phyloP scores from a whole-genome alignment of 2,888 invertebrate species.

The Brachyptera putata region DNA sequence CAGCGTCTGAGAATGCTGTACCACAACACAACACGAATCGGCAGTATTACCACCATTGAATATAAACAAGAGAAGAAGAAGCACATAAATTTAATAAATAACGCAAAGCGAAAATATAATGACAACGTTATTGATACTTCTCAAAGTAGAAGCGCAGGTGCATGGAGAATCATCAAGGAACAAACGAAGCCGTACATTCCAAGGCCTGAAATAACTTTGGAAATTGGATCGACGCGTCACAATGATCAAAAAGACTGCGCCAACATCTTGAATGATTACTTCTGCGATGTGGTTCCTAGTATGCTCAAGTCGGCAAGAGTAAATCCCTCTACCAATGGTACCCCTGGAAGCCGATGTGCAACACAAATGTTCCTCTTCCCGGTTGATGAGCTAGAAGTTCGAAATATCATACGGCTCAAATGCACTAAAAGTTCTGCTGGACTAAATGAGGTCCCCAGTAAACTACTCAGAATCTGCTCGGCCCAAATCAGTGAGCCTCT shows the following conservation, averaged over 20 bases:
- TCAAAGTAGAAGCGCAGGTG: background rate
- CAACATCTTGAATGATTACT: background rate
- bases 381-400: background rate
- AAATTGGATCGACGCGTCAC: background rate
- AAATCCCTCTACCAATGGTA: background rate
- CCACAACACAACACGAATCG: no score
- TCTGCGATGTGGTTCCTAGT: background rate
- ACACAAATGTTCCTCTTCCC: slow-evolving; percentile 3
- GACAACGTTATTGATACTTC: background rate
- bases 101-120: background rate
- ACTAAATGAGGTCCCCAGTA: background rate
- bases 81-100: background rate
- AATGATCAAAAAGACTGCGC: background rate
- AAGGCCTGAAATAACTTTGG: background rate
- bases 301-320: background rate
- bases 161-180: background rate
- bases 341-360: background rate
- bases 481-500: background rate
- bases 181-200: background rate
- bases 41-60: no score
- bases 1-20: no score
- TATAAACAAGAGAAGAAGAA: background rate
- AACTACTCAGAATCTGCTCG: background rate
- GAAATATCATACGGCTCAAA: background rate
- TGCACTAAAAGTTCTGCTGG: background rate